These are phyloP conservation scores for Aptenodytes forsteri DNA, from an alignment of 2,113 vertebrate genomes.

Conservation along the genomic window DNA sequence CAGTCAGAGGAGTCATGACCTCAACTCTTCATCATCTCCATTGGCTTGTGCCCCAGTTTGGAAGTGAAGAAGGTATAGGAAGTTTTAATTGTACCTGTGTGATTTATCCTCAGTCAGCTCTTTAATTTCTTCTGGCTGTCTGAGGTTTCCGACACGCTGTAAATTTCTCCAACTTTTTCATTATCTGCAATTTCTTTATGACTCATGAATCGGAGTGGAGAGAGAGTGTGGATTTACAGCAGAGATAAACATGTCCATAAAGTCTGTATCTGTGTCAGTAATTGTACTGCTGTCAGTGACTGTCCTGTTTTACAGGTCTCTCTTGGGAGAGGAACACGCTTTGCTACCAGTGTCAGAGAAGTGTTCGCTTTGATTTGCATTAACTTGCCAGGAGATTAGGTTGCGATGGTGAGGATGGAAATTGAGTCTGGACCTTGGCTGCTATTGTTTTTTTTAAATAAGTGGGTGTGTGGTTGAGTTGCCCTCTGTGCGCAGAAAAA, in stretches of 20 bases:
- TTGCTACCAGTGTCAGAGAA: conserved; percentile 67
- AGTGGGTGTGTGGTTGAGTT: conserved; percentile 1
- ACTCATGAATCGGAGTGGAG: conserved; percentile 89
- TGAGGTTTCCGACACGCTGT: conserved; percentile 90
- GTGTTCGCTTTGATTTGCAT: conserved; percentile 77
- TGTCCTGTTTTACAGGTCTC: conserved; percentile 86
- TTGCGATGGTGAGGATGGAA: conserved; percentile 55
- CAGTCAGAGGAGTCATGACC: conserved; percentile 75
- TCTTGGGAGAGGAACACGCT: conserved; percentile 76
- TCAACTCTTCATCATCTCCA: conserved; percentile 79
- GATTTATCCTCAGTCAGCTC: conserved; percentile 85
- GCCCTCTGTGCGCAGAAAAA: neutral
- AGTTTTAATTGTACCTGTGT: conserved; percentile 84
- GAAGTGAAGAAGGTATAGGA: conserved; percentile 79
- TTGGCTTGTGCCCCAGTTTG: conserved; percentile 78
- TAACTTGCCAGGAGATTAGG: conserved; percentile 73
- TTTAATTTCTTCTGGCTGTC: conserved; percentile 88
- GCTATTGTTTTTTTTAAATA: conserved; percentile 28
- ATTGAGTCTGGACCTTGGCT: conserved; percentile 59
- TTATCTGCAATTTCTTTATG: conserved; percentile 95
- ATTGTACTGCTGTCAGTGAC: conserved; percentile 84
- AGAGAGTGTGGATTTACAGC: conserved; percentile 94
- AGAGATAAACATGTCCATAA: conserved; percentile 91
- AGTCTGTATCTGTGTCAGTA: conserved; percentile 86
- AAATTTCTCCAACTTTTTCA: conserved; percentile 99